Conservation (phyloP, 1,140 invertebrate genomes). For the Sarcophaga bullata region DNA sequence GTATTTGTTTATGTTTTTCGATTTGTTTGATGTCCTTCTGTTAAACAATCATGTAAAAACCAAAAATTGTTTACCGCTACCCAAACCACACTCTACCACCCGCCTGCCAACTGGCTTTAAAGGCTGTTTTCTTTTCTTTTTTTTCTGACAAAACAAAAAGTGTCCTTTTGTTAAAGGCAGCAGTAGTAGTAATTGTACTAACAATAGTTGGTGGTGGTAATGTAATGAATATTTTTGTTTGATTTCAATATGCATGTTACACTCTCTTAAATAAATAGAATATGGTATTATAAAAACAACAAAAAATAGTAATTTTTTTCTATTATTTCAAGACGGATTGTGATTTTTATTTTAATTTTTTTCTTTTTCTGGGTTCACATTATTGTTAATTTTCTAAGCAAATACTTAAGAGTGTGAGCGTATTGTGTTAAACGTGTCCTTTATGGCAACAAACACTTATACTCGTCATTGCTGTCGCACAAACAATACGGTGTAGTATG, state of each 20-base stretch:
- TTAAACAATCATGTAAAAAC: neutral
- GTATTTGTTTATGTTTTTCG: too few relatives aligned
- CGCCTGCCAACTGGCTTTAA: too few relatives aligned
- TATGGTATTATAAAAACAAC: too few relatives aligned
- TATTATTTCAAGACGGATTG: neutral
- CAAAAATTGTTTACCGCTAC: constrained; percentile 7
- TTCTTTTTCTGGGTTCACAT: constrained; percentile 42
- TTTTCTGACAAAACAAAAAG: too few relatives aligned
- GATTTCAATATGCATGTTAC: neutral
- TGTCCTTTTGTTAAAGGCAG: neutral
- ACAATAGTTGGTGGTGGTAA: neutral
- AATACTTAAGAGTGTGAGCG: constrained; percentile 24
- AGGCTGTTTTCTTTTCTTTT: neutral
- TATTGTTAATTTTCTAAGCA: constrained; percentile 43
- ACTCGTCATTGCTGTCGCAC: constrained; percentile 25
- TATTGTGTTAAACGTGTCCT: constrained; percentile 32
- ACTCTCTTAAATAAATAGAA: too few relatives aligned
- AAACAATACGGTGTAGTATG: constrained; percentile 53
- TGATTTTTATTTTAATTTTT: constrained; percentile 40
- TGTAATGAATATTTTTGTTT: constrained; percentile 36
- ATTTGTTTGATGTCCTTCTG: neutral
- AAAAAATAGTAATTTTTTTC: neutral
- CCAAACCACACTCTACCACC: too few relatives aligned
- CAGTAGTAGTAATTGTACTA: neutral
- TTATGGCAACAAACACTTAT: constrained; percentile 15